Evolutionary conservation across 2,888 invertebrate species (phyloP).

Genomic region (Tenodera sinensis): DNA sequence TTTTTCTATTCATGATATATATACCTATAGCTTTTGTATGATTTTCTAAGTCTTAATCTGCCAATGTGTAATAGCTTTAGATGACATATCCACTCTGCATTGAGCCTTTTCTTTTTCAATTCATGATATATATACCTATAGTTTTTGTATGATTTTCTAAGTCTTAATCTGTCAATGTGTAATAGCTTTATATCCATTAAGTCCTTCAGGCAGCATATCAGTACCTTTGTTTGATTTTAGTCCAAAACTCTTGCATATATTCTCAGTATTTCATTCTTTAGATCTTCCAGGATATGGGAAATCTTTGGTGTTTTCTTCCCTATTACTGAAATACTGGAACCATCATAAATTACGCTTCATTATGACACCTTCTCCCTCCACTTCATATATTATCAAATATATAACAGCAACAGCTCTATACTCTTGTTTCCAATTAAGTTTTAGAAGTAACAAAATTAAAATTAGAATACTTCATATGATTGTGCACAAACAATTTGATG

Average conservation of each 20-base stretch:
- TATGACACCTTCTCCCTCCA: neutral
- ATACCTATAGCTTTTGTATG: neutral
- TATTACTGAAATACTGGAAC: neutral
- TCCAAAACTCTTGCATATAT: neutral
- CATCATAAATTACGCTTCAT: neutral
- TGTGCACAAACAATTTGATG: no score
- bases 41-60: neutral
- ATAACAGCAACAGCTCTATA: no score
- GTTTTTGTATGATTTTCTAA: neutral
- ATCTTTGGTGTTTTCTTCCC: neutral
- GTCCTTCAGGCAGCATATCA: neutral
- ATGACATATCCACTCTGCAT: neutral
- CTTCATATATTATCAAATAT: no score
- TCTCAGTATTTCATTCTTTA: neutral
- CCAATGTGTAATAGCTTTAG: neutral
- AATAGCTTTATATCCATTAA: neutral
- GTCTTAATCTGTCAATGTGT: neutral
- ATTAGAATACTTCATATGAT: no score
- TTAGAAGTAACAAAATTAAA: no score
- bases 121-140: no score
- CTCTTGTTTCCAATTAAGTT: no score
- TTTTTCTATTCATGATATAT: no score
- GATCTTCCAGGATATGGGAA: neutral
- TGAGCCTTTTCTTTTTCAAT: neutral
- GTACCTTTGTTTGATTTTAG: neutral